Percentiles rank a stretch among this genome's conserved stretches.
Conservation (phyloP, 2,888 invertebrate genomes). For the Cephus rjabovi region DNA sequence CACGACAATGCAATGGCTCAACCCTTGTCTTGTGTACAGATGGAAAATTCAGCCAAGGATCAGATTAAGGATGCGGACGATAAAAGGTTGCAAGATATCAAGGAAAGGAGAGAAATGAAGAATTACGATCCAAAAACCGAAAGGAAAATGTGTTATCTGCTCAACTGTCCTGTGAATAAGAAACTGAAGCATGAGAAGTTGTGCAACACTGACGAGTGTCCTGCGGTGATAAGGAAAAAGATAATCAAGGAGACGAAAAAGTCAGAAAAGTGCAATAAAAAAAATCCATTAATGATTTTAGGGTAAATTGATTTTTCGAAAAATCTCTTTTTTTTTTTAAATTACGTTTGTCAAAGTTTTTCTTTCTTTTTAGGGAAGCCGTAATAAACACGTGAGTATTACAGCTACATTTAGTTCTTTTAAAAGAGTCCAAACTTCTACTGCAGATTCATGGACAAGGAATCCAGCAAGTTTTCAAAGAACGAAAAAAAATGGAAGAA, state of each 20-base stretch:
- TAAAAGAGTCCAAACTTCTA: background rate
- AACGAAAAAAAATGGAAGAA: slow-evolving; percentile 21
- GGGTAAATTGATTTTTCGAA: slow-evolving; percentile 9
- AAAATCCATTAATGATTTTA: slow-evolving; percentile 10
- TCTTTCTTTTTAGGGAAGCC: slow-evolving; percentile 13
- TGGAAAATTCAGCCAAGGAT: background rate
- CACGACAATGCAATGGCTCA: background rate
- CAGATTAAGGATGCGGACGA: background rate
- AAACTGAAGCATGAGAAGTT: slow-evolving; percentile 33
- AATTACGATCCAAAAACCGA: slow-evolving; percentile 3
- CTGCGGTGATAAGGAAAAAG: slow-evolving; percentile 15
- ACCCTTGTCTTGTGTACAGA: background rate
- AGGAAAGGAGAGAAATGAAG: background rate
- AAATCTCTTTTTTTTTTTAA: background rate
- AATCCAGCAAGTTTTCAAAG: slow-evolving; percentile 14
- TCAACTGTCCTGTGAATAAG: slow-evolving; percentile 13
- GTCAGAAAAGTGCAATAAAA: slow-evolving; percentile 8
- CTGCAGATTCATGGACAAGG: slow-evolving; percentile 18
- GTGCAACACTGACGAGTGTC: slow-evolving; percentile 14
- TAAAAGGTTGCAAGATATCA: background rate
- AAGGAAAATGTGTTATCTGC: slow-evolving; percentile 3
- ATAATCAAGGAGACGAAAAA: slow-evolving; percentile 17
- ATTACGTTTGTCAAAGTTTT: background rate
- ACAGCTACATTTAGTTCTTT: background rate
- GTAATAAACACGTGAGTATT: slow-evolving; percentile 16